Evolutionary conservation across 1,140 invertebrate species (phyloP).

Genomic region (Drosophila pseudoananassae): DNA sequence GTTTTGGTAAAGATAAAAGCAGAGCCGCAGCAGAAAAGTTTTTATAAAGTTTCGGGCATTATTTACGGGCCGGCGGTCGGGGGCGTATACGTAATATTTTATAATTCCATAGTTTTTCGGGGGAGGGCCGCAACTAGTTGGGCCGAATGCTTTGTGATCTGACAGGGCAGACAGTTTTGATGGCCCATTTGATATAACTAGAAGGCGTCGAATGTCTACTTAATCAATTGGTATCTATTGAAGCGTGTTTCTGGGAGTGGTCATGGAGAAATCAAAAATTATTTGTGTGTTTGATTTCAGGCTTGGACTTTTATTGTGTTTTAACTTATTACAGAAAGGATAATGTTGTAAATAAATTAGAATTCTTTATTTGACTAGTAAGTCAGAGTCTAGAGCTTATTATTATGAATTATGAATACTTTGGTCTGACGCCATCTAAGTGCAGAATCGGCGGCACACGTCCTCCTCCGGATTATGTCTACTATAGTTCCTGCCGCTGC

Average conservation of each 20-base stretch:
- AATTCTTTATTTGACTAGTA: neutral
- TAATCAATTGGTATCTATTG: conserved; percentile 24
- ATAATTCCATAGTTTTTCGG: conserved; percentile 40
- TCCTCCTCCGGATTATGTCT: conserved; percentile 14
- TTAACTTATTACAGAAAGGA: no score
- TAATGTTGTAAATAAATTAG: no score
- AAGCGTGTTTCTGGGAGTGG: neutral
- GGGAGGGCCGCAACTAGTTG: conserved; percentile 36
- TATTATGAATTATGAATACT: conserved; percentile 31
- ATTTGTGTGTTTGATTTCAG: neutral
- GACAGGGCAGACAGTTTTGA: conserved; percentile 19
- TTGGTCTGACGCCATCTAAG: conserved; percentile 21
- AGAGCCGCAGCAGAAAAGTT: conserved; percentile 55
- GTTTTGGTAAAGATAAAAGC: conserved; percentile 67
- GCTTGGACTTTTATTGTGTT: neutral
- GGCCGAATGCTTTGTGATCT: conserved; percentile 37
- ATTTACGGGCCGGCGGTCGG: conserved; percentile 60
- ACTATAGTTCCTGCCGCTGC: conserved; percentile 12
- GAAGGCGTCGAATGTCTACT: conserved; percentile 30
- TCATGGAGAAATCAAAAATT: conserved; percentile 2
- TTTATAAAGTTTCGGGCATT: conserved; percentile 56
- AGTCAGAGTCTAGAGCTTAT: conserved; percentile 18
- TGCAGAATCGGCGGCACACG: conserved; percentile 24
- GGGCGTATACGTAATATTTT: conserved; percentile 78
- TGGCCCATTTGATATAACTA: conserved; percentile 30